phyloP scores from a whole-genome alignment of 2,113 vertebrate genomes.

The Balaenoptera acutorostrata region DNA sequence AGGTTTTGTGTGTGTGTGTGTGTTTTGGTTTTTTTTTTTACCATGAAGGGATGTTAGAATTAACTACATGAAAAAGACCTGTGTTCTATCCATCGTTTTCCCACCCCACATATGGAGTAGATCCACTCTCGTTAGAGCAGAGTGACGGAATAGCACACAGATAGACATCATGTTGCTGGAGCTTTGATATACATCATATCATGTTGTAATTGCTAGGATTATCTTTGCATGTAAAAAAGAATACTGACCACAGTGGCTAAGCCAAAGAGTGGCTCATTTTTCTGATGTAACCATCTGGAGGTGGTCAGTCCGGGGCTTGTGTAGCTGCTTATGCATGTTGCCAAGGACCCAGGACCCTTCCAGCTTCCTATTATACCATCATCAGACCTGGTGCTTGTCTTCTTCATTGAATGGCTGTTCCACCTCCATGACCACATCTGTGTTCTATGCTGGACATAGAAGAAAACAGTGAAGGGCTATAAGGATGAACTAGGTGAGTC shows the following conservation, averaged over 20 bases:
- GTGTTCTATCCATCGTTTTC: not conserved
- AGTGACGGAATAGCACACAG: not conserved
- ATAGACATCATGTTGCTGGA: not conserved
- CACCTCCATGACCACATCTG: not conserved
- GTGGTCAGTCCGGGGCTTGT: not conserved
- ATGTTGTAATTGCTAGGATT: not conserved
- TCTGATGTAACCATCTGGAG: not conserved
- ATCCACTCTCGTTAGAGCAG: not conserved
- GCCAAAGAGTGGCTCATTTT: not conserved
- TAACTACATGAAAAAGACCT: not conserved
- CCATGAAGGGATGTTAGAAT: not conserved
- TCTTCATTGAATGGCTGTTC: not conserved
- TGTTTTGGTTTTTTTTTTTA: not conserved
- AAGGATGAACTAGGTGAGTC: not conserved
- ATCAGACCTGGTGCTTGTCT: not conserved
- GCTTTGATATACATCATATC: not conserved
- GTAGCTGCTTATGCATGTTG: not conserved
- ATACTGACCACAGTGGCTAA: not conserved
- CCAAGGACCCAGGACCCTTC: not conserved
- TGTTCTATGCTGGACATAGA: not conserved
- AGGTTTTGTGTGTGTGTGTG: not conserved
- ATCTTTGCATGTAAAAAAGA: not conserved
- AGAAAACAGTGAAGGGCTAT: not conserved
- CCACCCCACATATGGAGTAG: not conserved
- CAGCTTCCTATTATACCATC: not conserved